Evolutionary conservation across 1,140 invertebrate genomes (phyloP), one percentile per base, ranked within the genome.

Genomic region (Bilobella aurantiaca): DNA sequence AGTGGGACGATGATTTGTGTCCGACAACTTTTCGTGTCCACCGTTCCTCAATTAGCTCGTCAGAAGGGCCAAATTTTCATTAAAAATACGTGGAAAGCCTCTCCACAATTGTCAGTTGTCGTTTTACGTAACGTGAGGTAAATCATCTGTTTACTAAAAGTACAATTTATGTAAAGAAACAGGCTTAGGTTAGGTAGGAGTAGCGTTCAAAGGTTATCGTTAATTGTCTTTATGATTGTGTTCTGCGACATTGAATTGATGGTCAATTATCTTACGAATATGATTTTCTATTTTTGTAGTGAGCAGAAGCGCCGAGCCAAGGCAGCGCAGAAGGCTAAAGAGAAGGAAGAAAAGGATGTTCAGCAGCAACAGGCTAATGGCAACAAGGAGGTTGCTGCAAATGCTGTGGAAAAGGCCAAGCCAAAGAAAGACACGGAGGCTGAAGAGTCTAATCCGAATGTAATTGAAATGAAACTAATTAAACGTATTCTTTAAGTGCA

Each of bases 401-500:
- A 96, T 76, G 85, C 86, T 12, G 90, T 93, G 75, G 95, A 96
- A 76, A 66, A 67, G 68, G 8, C 28, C 66, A 75, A 69, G 53
- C 64, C 47, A 61, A 53, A 23, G 14, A 75, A 67, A 70, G 63
- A 70, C 30, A 76, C 77, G 30, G 90, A 93, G 73, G 92, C 90
- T 74, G 89, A 95, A 71, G 90, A 96, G 69, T n/a, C n/a, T n/a
- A 93, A 86, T 77, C 89, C 93, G 32, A 92, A 93, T 85, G 92
- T 86, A 79, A 77, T 66, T 72, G 42, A 37, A 21, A 57, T 29
- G 12, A 29, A 49, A 29, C 2, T 28, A 49, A 29, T 31, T 58
- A 53, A 37, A 60, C 58, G 47, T 18, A 58, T 2, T 2, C 34
- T 3, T 18, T n/a, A 2, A 34, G 27, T 29, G 14, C 21, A 47